These are phyloP conservation scores for Papilio polytes DNA, from an alignment of 1,140 invertebrate genomes.

Conservation along the genomic window DNA sequence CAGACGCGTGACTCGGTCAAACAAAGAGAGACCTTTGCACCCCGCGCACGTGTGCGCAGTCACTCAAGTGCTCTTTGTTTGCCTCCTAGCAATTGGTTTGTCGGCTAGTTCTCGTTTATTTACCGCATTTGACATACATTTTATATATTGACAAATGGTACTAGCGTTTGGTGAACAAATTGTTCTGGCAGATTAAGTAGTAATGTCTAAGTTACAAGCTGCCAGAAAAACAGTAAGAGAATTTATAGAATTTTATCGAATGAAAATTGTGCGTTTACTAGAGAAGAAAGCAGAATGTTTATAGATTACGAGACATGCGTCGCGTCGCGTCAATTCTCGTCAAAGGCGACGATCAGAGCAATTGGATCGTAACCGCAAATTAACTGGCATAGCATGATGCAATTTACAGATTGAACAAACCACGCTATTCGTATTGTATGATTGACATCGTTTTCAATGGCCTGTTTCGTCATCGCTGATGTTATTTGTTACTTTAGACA, in stretches of 20 bases:
- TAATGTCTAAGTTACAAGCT: too few relatives aligned
- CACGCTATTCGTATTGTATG: not conserved
- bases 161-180: not conserved
- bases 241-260: too few relatives aligned
- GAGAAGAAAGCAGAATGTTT: too few relatives aligned
- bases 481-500: too few relatives aligned
- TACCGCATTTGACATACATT: not conserved
- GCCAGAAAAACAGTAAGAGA: too few relatives aligned
- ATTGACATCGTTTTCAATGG: too few relatives aligned
- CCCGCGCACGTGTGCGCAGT: constrained; percentile 40
- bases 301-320: not conserved
- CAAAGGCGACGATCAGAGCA: not conserved
- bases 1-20: not conserved
- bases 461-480: too few relatives aligned
- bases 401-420: not conserved
- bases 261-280: too few relatives aligned
- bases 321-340: not conserved
- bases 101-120: not conserved
- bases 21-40: constrained; percentile 45
- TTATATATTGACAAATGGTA: not conserved
- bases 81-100: not conserved
- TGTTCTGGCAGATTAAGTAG: too few relatives aligned
- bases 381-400: not conserved
- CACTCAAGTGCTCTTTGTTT: constrained; percentile 7
- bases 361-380: not conserved